These are phyloP conservation scores for Leucoraja erinaceus DNA, from an alignment of 2,113 vertebrate genomes.

Conservation along the genomic window DNA sequence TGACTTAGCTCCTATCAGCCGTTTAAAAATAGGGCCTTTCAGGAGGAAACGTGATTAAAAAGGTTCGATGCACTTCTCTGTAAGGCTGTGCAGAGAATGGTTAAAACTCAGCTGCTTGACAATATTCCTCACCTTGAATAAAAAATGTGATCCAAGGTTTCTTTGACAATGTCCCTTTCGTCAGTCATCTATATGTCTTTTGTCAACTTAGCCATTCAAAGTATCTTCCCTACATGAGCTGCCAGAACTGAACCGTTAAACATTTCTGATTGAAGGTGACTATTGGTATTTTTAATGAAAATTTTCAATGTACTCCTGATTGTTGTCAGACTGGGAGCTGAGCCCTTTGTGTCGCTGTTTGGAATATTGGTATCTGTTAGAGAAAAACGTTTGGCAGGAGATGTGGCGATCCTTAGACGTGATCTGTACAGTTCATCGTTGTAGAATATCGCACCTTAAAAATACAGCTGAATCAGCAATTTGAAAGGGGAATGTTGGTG, in stretches of 20 bases:
- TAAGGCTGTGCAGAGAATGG: background rate
- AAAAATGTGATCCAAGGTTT: constrained; percentile 5
- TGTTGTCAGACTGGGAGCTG: constrained; percentile 1
- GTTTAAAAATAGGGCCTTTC: background rate
- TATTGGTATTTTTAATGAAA: background rate
- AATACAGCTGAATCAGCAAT: background rate
- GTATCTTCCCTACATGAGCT: background rate
- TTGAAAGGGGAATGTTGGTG: constrained; percentile 23
- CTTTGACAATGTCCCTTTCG: constrained; percentile 9
- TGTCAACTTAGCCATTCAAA: constrained; percentile 1
- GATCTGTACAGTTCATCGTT: background rate
- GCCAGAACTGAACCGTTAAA: constrained; percentile 20
- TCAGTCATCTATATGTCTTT: background rate
- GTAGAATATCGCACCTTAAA: background rate
- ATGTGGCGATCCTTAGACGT: background rate
- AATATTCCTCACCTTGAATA: background rate
- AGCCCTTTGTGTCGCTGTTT: background rate
- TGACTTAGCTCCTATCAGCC: background rate
- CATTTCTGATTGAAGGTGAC: constrained; percentile 27
- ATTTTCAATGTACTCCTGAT: background rate
- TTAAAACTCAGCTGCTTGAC: background rate
- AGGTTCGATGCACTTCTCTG: background rate
- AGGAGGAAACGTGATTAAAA: background rate
- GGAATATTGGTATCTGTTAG: background rate
- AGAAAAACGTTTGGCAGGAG: background rate